Evolutionary conservation across 1,140 invertebrate species (phyloP).

Genomic region (Platyscapa corneri): DNA sequence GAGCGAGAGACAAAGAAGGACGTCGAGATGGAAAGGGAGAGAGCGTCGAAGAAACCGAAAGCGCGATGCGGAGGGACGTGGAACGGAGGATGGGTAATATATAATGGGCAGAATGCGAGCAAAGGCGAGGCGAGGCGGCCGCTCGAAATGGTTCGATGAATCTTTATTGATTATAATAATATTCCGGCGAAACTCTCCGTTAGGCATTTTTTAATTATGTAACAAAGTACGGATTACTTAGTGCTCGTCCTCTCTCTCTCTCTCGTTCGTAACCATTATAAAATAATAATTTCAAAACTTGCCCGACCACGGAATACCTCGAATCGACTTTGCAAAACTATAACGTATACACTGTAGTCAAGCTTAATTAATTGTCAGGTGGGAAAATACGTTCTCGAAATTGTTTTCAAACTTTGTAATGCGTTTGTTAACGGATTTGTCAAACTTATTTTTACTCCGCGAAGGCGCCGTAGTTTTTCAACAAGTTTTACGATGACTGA

Average conservation of each 20-base stretch:
- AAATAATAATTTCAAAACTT: neutral
- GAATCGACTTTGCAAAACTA: neutral
- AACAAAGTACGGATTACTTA: neutral
- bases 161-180: slow-evolving; percentile 12
- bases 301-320: neutral
- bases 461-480: too few species aligned
- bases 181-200: neutral
- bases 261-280: neutral
- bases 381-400: too few species aligned
- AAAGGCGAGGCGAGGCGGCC: too few species aligned
- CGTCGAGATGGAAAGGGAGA: neutral
- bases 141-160: neutral
- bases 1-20: slow-evolving; percentile 36
- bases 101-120: neutral
- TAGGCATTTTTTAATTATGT: slow-evolving; percentile 2
- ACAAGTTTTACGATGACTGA: too few species aligned
- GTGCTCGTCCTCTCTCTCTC: neutral
- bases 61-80: neutral
- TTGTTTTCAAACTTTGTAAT: too few species aligned
- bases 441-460: too few species aligned
- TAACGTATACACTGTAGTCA: neutral
- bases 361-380: too few species aligned
- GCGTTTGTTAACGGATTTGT: too few species aligned
- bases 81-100: neutral
- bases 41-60: neutral